phyloP scores from a whole-genome alignment of 2,888 invertebrate species.

The Mantis religiosa region DNA sequence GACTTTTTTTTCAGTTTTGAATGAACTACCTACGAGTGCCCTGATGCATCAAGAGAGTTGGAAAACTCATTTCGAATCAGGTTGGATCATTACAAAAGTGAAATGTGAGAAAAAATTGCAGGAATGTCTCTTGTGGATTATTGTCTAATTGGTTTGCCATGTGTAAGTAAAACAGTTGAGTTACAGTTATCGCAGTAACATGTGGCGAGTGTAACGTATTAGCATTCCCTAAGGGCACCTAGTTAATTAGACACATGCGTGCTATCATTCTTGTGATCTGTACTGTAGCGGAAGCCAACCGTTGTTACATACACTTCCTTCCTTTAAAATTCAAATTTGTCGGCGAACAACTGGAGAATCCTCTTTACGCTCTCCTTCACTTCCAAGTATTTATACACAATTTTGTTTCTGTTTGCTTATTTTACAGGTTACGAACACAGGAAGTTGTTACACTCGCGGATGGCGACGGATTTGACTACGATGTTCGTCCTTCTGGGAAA shows the following conservation, averaged over 20 bases:
- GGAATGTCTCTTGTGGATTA: too few relatives aligned
- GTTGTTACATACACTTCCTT: neutral
- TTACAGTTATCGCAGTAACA: too few relatives aligned
- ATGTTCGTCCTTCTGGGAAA: neutral
- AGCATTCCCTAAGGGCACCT: neutral
- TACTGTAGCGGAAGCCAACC: neutral
- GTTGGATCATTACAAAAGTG: too few relatives aligned
- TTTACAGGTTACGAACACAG: neutral
- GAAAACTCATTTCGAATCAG: too few relatives aligned
- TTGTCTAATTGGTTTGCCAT: too few relatives aligned
- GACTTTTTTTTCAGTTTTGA: too few relatives aligned
- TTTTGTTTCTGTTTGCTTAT: neutral
- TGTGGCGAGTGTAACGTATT: neutral
- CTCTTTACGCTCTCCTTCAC: neutral
- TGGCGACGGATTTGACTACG: neutral
- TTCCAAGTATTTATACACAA: neutral
- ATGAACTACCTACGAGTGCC: too few relatives aligned
- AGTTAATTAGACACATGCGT: neutral
- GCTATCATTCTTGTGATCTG: neutral
- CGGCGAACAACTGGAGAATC: neutral
- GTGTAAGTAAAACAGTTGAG: too few relatives aligned
- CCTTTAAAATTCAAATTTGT: neutral
- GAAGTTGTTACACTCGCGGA: neutral
- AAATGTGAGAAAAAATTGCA: too few relatives aligned
- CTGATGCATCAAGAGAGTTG: too few relatives aligned